These are phyloP conservation scores for Xerus inauris DNA, from an alignment of 2,113 vertebrate species.

Conservation along the genomic window DNA sequence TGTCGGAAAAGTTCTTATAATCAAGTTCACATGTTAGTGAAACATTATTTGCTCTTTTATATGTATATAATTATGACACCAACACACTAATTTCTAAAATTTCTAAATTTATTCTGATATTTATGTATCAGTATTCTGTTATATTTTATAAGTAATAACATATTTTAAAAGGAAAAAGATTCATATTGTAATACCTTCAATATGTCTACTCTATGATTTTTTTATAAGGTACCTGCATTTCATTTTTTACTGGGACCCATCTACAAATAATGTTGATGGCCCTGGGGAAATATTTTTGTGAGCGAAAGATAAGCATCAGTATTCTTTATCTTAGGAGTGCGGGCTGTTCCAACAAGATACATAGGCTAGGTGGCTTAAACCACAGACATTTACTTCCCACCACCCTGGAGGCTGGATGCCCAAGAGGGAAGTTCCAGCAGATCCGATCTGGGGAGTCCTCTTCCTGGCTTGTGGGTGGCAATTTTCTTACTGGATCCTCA, in stretches of 20 bases:
- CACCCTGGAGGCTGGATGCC: neutral
- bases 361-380: neutral
- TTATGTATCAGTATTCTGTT: neutral
- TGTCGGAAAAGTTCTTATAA: neutral
- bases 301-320: neutral
- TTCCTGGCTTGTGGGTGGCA: neutral
- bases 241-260: neutral
- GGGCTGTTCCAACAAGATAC: neutral
- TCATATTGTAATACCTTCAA: neutral
- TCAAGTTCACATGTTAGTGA: neutral
- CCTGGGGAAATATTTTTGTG: neutral
- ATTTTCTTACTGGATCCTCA: no score
- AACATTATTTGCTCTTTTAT: neutral
- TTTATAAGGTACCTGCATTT: neutral
- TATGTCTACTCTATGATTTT: neutral
- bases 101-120: neutral
- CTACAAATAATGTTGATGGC: neutral
- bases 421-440: no score
- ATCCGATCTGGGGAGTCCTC: fast-evolving
- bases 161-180: neutral
- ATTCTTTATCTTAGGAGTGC: neutral
- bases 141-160: neutral
- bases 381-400: neutral
- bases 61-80: neutral
- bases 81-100: neutral